These are phyloP conservation scores for Stichopus chloronotus DNA, from an alignment of 35 echinoderm and acorn worm species.

Conservation along the genomic window DNA sequence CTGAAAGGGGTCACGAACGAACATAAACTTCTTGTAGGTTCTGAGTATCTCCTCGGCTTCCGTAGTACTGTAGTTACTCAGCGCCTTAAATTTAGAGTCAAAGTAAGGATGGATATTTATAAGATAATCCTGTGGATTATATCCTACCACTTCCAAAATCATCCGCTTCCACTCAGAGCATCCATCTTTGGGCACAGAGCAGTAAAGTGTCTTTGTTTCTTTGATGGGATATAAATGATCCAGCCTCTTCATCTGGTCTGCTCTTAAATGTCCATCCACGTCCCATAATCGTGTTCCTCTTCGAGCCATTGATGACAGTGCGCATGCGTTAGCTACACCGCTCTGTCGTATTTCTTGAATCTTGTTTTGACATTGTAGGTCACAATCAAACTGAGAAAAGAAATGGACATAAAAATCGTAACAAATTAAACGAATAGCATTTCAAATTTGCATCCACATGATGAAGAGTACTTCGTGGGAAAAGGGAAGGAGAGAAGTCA, in stretches of 20 bases:
- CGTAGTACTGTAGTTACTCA: neutral
- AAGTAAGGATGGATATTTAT: conserved; percentile 6
- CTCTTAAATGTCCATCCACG: neutral
- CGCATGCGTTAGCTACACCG: neutral
- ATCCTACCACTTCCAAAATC: neutral
- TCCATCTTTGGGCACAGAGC: neutral
- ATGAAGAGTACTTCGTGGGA: too few relatives aligned
- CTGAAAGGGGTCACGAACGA: neutral
- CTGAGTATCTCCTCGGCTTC: neutral
- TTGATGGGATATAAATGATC: conserved; percentile 6
- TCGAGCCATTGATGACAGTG: neutral
- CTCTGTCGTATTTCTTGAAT: neutral
- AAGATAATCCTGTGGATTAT: neutral
- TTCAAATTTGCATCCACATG: too few relatives aligned
- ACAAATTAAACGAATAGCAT: too few relatives aligned
- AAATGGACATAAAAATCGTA: neutral
- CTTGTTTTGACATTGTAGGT: neutral
- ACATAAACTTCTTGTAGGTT: conserved; percentile 29
- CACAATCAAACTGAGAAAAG: neutral
- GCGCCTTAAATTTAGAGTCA: neutral
- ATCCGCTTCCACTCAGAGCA: conserved; percentile 6
- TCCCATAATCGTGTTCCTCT: neutral
- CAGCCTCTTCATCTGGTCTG: conserved; percentile 19
- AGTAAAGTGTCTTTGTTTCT: neutral
- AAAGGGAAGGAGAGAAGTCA: too few relatives aligned